These are phyloP conservation scores for Microhierax caerulescens DNA, from an alignment of 2,797 vertebrate species.

Conservation along the genomic window DNA sequence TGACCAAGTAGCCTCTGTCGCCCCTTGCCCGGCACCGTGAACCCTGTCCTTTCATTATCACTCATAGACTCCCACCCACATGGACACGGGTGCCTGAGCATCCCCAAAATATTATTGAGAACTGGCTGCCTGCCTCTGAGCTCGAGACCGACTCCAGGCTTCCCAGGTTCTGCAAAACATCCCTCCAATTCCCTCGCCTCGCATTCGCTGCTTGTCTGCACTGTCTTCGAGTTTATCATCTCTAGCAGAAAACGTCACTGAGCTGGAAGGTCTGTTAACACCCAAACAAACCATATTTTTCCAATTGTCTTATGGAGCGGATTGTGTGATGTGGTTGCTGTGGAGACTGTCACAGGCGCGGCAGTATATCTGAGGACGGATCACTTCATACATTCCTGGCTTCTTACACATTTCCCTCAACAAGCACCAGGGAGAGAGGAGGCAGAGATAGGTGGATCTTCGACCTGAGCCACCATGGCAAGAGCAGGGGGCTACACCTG, in stretches of 20 bases:
- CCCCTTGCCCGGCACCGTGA: not conserved
- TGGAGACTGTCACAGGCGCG: not conserved
- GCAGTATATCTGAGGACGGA: not conserved
- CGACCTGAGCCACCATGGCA: not conserved
- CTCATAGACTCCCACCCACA: not conserved
- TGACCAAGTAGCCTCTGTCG: not conserved
- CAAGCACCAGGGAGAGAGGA: not conserved
- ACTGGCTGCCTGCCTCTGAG: not conserved
- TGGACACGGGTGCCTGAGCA: not conserved
- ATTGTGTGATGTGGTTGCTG: not conserved
- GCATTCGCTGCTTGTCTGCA: accelerated
- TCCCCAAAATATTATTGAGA: not conserved
- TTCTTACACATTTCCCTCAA: conserved; percentile 1
- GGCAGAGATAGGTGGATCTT: not conserved
- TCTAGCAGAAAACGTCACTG: not conserved
- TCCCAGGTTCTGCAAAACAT: not conserved
- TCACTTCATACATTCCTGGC: not conserved
- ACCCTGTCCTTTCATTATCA: not conserved
- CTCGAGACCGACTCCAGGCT: not conserved
- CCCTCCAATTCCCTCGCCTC: not conserved
- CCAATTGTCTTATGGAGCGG: not conserved
- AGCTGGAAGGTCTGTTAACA: not conserved
- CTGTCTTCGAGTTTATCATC: not conserved
- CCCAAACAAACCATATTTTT: not conserved
- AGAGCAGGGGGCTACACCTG: not conserved